phyloP scores from a whole-genome alignment of 2,888 invertebrate genomes.

The Trachelus troglodyta region DNA sequence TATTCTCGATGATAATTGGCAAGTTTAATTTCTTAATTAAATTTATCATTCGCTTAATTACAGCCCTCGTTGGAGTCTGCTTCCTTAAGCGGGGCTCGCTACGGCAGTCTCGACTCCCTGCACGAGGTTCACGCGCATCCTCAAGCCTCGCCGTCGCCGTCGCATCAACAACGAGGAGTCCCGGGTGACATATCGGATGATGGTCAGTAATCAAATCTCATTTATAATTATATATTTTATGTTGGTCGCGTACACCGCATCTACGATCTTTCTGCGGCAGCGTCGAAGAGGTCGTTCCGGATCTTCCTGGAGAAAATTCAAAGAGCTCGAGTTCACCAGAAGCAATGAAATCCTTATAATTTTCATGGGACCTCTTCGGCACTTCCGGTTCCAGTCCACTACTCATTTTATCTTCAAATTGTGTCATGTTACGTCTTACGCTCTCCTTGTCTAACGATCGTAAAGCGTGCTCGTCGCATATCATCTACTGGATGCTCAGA shows the following conservation, averaged over 20 bases:
- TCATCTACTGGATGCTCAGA: neutral
- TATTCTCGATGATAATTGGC: neutral
- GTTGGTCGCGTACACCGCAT: neutral
- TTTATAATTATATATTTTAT: neutral
- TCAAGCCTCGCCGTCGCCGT: constrained; percentile 54
- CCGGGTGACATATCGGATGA: constrained; percentile 65
- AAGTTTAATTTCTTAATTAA: neutral
- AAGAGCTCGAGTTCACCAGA: neutral
- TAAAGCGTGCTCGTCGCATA: neutral
- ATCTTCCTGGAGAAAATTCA: neutral
- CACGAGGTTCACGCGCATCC: constrained; percentile 64
- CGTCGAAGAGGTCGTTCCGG: neutral
- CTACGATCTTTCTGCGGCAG: neutral
- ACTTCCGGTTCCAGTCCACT: neutral
- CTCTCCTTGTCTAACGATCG: neutral
- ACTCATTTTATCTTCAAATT: neutral
- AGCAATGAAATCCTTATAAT: neutral
- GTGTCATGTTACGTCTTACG: neutral
- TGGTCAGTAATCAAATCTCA: constrained; percentile 56
- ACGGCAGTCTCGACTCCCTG: constrained; percentile 71
- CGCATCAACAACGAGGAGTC: constrained; percentile 53
- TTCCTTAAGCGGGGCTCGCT: constrained; percentile 53
- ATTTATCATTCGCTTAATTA: constrained; percentile 2
- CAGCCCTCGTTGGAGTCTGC: constrained; percentile 48
- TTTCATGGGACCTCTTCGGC: neutral